Conservation (phyloP, 2,888 invertebrate genomes). For the Drosophila eohydei region DNA sequence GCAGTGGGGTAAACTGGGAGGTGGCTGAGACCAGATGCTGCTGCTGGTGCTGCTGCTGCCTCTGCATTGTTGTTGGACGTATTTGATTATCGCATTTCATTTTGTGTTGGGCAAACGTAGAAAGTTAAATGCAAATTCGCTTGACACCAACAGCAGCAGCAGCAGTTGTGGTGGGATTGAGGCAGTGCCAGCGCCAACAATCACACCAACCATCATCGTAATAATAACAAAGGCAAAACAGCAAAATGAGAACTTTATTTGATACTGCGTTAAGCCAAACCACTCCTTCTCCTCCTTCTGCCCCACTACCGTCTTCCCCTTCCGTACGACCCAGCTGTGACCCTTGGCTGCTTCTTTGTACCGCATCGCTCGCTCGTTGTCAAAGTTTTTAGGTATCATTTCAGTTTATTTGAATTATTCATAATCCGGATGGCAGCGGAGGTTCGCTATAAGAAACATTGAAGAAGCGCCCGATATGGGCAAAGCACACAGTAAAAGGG, state of each 20-base stretch:
- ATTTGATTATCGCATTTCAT: slow-evolving; percentile 80
- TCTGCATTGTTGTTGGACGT: slow-evolving; percentile 69
- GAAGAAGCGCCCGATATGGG: slow-evolving; percentile 38
- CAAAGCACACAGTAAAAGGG: slow-evolving; percentile 42
- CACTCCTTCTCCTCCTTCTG: neutral
- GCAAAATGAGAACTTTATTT: slow-evolving; percentile 62
- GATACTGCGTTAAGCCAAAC: slow-evolving; percentile 56
- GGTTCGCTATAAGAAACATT: slow-evolving; percentile 59
- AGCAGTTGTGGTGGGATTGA: slow-evolving; percentile 25
- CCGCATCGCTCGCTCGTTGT: slow-evolving; percentile 51
- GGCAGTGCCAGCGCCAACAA: slow-evolving; percentile 56
- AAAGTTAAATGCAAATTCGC: slow-evolving; percentile 79
- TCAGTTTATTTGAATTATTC: slow-evolving; percentile 80
- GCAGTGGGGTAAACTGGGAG: slow-evolving; percentile 1
- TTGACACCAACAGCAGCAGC: slow-evolving; percentile 62
- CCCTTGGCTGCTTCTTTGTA: slow-evolving; percentile 31
- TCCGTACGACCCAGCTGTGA: slow-evolving; percentile 16
- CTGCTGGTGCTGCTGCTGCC: slow-evolving; percentile 16
- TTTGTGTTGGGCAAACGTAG: slow-evolving; percentile 76
- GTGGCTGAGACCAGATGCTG: slow-evolving; percentile 32
- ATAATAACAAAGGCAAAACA: slow-evolving; percentile 61
- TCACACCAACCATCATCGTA: slow-evolving; percentile 68
- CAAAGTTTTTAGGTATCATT: slow-evolving; percentile 81
- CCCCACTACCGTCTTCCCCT: neutral
- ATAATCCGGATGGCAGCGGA: slow-evolving; percentile 69